These are phyloP conservation scores for Cheilosia variabilis DNA, from an alignment of 2,888 invertebrate species.

Conservation along the genomic window DNA sequence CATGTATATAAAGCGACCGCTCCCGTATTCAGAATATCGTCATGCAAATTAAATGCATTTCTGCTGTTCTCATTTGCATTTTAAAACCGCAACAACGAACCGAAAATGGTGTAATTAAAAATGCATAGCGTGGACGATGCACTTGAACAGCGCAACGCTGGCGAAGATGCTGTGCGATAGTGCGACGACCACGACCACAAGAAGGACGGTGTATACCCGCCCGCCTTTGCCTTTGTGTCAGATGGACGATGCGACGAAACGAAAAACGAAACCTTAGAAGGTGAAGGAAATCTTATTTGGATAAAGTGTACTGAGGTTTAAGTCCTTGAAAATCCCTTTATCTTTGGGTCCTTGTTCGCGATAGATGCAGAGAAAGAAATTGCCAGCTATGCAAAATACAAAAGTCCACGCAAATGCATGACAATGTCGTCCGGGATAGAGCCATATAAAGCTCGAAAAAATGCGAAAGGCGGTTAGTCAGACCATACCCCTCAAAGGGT, in stretches of 20 bases:
- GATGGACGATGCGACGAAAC: constrained; percentile 27
- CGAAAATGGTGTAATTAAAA: constrained; percentile 74
- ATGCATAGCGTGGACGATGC: constrained; percentile 70
- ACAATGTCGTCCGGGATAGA: constrained; percentile 14
- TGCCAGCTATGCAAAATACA: constrained; percentile 62
- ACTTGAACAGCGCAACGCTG: constrained; percentile 42
- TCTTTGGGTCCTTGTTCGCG: constrained; percentile 49
- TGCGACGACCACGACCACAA: constrained; percentile 56
- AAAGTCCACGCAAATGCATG: constrained; percentile 52
- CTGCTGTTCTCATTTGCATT: constrained; percentile 79
- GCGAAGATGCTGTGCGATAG: constrained; percentile 49
- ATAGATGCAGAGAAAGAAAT: constrained; percentile 30
- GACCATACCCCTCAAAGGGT: not conserved
- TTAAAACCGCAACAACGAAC: constrained; percentile 70
- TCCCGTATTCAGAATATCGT: constrained; percentile 63
- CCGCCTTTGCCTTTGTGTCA: not conserved
- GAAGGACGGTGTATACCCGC: constrained; percentile 24
- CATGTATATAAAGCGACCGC: constrained; percentile 2
- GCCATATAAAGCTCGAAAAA: not conserved
- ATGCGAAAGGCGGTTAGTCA: not conserved
- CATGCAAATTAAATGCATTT: constrained; percentile 80
- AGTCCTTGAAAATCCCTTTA: constrained; percentile 72
- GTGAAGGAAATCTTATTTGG: constrained; percentile 68
- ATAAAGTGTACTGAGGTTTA: constrained; percentile 60
- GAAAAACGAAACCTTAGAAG: constrained; percentile 28